Evolutionary conservation across 2,113 vertebrate genomes (phyloP).

Genomic region (Canis aureus): DNA sequence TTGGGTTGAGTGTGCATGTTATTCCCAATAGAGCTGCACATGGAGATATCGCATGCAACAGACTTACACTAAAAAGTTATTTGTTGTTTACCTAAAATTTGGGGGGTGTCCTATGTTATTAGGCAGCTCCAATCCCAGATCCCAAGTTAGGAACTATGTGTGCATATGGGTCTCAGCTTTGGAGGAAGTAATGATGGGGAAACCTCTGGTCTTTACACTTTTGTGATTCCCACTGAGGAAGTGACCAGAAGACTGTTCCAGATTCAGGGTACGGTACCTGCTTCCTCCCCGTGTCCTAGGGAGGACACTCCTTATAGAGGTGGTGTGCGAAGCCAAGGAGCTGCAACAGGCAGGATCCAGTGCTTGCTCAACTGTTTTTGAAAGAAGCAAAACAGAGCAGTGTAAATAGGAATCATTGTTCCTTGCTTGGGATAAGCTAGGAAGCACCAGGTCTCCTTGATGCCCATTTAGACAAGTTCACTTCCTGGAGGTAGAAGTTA

Average conservation of each 20-base stretch:
- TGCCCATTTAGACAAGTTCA: background rate
- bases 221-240: background rate
- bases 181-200: background rate
- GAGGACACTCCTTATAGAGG: background rate
- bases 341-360: background rate
- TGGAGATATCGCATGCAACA: background rate
- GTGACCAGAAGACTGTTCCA: background rate
- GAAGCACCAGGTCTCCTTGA: background rate
- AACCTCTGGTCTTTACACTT: background rate
- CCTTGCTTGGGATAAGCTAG: background rate
- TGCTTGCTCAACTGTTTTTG: background rate
- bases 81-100: background rate
- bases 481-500: background rate
- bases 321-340: background rate
- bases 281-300: background rate
- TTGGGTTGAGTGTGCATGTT: background rate
- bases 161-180: background rate
- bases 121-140: background rate
- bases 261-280: fast-evolving
- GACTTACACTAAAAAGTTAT: background rate
- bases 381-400: background rate
- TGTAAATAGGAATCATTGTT: background rate
- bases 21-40: too few species aligned
- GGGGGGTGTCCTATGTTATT: background rate
- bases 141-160: background rate